Base-by-base conservation (phyloP, 2,797 vertebrate species). In the Aplochiton taeniatus region DNA sequence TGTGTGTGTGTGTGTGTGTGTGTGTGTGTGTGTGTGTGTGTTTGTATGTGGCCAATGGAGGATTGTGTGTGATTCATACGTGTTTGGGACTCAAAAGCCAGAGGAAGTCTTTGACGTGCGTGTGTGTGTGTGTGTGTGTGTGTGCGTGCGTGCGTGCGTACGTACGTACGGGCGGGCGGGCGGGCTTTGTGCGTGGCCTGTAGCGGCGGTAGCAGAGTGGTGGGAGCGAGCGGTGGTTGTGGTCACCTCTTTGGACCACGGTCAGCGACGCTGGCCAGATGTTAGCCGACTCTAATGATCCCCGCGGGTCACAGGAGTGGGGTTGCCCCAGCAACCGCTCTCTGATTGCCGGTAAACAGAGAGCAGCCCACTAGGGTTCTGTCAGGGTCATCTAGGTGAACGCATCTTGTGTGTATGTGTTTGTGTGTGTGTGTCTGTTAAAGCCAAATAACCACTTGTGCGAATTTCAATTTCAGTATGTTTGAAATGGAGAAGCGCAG, bases 271-370 rank as follows among this genome's bases (percentile, higher is more conserved):
- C 73, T 74, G 85, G 78, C 86, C 90, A 89, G 89, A 91, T 91
- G 88, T 90, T 82, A 77, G 81, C 79, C 69, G 83, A 89, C 86
- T 89, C 70, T 88, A 85, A 88, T 81, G 88, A 91, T 90, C 86
- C 85, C 84, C 70, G 88, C 74, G 83, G 88, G 90, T 91, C 85
- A 75, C 75, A 66, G 79, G 78, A 79, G 70, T 76, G 70, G 58
- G 45, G 82, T 91, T 92, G 91, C 89, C 84, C 69, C 82, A 83
- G 91, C 90, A 92, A 92, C 88, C 43, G 18, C 77, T 87, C 86
- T 86, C 77, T 83, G 75, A 84, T 78, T 71, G 78, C 84, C 86
- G 83, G 81, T 90, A 88, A 91, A 90, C 89, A 87, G 81, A 85
- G 77, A 75, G 79, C 71, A 79, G 84, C 76, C 75, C 80, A 77